Conservation (phyloP, 2,888 invertebrate species). For the Synanthedon vespiformis region DNA sequence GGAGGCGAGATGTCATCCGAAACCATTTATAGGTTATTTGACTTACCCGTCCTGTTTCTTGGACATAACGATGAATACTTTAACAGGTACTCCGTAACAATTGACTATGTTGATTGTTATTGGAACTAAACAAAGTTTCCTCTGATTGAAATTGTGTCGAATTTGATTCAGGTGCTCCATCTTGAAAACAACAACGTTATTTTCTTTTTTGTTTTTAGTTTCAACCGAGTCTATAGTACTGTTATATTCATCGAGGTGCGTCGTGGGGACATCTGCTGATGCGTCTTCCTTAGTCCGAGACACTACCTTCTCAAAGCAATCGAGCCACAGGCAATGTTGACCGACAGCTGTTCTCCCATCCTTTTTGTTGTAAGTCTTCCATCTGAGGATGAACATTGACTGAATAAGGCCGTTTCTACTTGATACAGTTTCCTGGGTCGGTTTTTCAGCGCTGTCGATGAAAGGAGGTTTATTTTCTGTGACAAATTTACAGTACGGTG, state of each 20-base stretch:
- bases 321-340: slow-evolving; percentile 76
- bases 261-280: slow-evolving; percentile 35
- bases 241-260: slow-evolving; percentile 47
- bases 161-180: slow-evolving; percentile 70
- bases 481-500: slow-evolving; percentile 44
- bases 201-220: slow-evolving; percentile 32
- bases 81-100: slow-evolving; percentile 70
- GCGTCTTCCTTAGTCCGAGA: slow-evolving; percentile 45
- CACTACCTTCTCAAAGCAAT: slow-evolving; percentile 67
- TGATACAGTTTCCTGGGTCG: slow-evolving; percentile 16
- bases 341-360: slow-evolving; percentile 72
- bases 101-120: slow-evolving; percentile 77
- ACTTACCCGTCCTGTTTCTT: slow-evolving; percentile 68
- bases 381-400: slow-evolving; percentile 60
- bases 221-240: slow-evolving; percentile 25
- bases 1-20: no score
- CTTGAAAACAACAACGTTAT: slow-evolving; percentile 69
- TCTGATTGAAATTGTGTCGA: slow-evolving; percentile 73
- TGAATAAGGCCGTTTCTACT: slow-evolving; percentile 39
- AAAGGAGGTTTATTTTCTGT: slow-evolving; percentile 31
- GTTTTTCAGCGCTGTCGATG: slow-evolving; percentile 28
- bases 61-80: slow-evolving; percentile 72
- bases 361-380: slow-evolving; percentile 70
- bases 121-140: slow-evolving; percentile 75
- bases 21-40: neutral